Base-by-base conservation (phyloP, 2,797 vertebrate genomes). In the Galago senegalensis region DNA sequence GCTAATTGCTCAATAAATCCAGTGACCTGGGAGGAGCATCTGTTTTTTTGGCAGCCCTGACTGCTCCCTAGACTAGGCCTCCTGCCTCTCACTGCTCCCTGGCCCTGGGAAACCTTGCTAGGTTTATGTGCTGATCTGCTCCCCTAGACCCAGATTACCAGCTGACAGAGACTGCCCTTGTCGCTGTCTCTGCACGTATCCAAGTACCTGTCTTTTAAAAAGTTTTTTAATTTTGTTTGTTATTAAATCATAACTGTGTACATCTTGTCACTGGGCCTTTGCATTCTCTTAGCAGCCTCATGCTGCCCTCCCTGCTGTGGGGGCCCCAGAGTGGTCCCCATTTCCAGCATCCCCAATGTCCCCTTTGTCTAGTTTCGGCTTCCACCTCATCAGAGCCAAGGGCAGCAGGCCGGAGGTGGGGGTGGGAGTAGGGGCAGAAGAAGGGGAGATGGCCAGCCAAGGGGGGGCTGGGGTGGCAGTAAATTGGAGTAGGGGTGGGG, bases 41-140 rank as follows among this genome's bases (percentile, higher is more conserved):
- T 40, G 69, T 34, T 25, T 25, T 12, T 58, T 0, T 40, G 2
- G 56, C 23, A 72, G 25, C 4, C 1, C 20, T 49, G 2, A 3
- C 25, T 58, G 70, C 31, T 49, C 43, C 14, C 13, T 27, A 9
- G 63, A 11, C 46, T 1, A 11, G 58, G 46, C 40, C 0, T 2
- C 1, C 8, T 4, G 31, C n/a, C 2, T 5, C 7, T 20, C 20
- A 3, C 40, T n/a, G 25, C 69, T 61, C 37, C 31, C 0, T 0
- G 25, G 11, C 46, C 13, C 40, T 17, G 40, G 81, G 21, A 0
- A 5, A 37, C 13, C 73, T 84, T 43, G 65, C 23, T 43, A 13
- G 37, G n/a, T 43, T 29, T 21, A 3, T 49, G 11, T 31, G 63
- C 70, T 84, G 31, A 12, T 16, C 34, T 75, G n/a, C 61, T 90